Conservation (phyloP, 1,140 invertebrate species). For the Gonatopus flavifemur region DNA sequence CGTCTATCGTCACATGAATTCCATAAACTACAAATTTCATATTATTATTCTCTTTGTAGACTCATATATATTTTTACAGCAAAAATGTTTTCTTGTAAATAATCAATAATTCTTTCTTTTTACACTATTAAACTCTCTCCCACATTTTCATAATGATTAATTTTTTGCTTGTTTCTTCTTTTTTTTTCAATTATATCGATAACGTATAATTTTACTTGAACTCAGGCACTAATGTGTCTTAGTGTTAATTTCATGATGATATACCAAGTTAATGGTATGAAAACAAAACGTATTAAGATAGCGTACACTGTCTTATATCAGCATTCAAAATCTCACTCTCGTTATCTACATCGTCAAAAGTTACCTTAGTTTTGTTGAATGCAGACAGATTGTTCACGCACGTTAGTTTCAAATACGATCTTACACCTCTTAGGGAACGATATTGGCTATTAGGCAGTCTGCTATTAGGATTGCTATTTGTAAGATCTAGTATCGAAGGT, state of each 20-base stretch:
- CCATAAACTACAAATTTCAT: neutral
- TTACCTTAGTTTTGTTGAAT: constrained; percentile 52
- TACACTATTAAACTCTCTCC: constrained; percentile 17
- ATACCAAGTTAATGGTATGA: constrained; percentile 16
- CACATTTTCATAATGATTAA: constrained; percentile 19
- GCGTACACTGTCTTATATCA: constrained; percentile 48
- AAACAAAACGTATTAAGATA: constrained; percentile 33
- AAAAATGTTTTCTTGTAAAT: constrained; percentile 7
- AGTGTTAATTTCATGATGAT: constrained; percentile 19
- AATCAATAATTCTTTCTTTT: constrained; percentile 5
- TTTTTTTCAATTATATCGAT: too few relatives aligned
- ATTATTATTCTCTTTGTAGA: constrained; percentile 4
- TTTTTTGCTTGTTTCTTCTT: too few relatives aligned
- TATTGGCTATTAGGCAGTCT: constrained; percentile 78
- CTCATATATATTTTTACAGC: constrained; percentile 8
- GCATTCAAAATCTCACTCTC: constrained; percentile 36
- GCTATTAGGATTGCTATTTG: constrained; percentile 77
- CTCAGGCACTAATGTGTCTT: constrained; percentile 29
- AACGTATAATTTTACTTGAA: constrained; percentile 16
- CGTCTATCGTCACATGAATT: neutral
- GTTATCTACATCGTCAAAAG: constrained; percentile 39
- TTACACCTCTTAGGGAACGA: constrained; percentile 69
- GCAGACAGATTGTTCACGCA: constrained; percentile 45
- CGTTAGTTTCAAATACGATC: constrained; percentile 55
- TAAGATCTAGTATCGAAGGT: constrained; percentile 80